Evolutionary conservation across 2,888 invertebrate genomes (phyloP).

Genomic region (Hofmannophila pseudospretella): DNA sequence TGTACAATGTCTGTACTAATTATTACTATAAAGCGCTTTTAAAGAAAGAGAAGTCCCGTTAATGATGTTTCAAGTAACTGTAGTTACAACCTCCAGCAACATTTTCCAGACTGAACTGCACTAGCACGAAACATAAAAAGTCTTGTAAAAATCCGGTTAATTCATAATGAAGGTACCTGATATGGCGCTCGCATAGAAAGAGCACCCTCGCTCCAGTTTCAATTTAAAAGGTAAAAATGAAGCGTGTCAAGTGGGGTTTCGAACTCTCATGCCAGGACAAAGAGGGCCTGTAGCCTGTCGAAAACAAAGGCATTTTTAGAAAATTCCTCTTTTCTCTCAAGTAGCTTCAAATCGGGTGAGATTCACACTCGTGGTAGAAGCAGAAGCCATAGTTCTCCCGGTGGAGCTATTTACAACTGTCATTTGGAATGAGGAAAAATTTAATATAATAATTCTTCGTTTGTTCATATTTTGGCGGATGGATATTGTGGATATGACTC

Average conservation of each 20-base stretch:
- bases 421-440: background rate
- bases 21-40: no score
- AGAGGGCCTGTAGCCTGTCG: constrained; percentile 59
- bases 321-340: constrained; percentile 39
- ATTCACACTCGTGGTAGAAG: constrained; percentile 44
- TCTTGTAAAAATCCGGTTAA: constrained; percentile 34
- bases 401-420: background rate
- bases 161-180: constrained; percentile 45
- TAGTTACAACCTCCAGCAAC: no score
- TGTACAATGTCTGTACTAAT: background rate
- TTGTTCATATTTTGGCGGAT: background rate
- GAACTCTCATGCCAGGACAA: constrained; percentile 49
- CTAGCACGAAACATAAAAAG: background rate
- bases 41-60: no score
- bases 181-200: constrained; percentile 44
- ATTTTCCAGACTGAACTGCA: no score
- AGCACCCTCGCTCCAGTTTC: constrained; percentile 54
- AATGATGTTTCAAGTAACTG: background rate
- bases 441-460: background rate
- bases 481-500: no score
- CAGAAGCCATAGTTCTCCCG: constrained; percentile 11
- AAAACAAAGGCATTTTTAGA: constrained; percentile 64
- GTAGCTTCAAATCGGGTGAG: constrained; percentile 51
- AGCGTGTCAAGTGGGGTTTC: constrained; percentile 70
- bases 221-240: constrained; percentile 70